Conservation (phyloP, 2,888 invertebrate species). For the Yponomeuta sedellus region DNA sequence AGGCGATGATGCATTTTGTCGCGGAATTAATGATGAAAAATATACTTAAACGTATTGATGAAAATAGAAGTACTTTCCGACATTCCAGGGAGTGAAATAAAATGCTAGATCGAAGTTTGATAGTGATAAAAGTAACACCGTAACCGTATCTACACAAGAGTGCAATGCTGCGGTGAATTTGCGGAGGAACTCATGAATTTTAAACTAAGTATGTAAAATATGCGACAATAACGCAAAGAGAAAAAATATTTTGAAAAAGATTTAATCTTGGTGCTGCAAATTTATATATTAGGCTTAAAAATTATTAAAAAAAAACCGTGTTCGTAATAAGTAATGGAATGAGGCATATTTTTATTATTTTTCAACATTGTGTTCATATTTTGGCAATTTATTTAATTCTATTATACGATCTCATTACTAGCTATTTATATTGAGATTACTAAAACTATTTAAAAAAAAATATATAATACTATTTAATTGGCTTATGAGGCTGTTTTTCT, state of each 20-base stretch:
- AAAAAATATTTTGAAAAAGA: slow-evolving; percentile 71
- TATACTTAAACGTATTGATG: background rate
- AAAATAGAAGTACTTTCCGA: slow-evolving; percentile 8
- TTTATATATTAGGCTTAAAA: slow-evolving; percentile 77
- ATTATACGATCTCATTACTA: slow-evolving; percentile 73
- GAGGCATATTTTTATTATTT: slow-evolving; percentile 68
- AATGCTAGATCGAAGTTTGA: background rate
- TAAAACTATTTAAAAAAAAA: slow-evolving; percentile 46
- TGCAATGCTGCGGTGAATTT: slow-evolving; percentile 65
- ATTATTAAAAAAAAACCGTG: slow-evolving; percentile 64
- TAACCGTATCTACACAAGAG: slow-evolving; percentile 23
- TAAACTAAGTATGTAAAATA: slow-evolving; percentile 69
- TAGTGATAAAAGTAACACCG: background rate
- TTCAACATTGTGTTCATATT: slow-evolving; percentile 70
- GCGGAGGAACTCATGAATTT: slow-evolving; percentile 62
- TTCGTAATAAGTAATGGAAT: slow-evolving; percentile 69
- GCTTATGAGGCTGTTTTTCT: slow-evolving; percentile 67
- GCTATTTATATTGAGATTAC: slow-evolving; percentile 74
- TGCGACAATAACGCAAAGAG: slow-evolving; percentile 75
- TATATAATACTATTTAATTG: slow-evolving; percentile 72
- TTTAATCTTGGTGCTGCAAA: slow-evolving; percentile 73
- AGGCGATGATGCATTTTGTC: background rate
- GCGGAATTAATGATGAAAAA: background rate
- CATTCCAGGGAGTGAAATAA: slow-evolving; percentile 17
- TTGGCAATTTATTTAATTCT: slow-evolving; percentile 71